Evolutionary conservation across 2,113 vertebrate genomes (phyloP).

Genomic region (Pelodiscus sinensis): DNA sequence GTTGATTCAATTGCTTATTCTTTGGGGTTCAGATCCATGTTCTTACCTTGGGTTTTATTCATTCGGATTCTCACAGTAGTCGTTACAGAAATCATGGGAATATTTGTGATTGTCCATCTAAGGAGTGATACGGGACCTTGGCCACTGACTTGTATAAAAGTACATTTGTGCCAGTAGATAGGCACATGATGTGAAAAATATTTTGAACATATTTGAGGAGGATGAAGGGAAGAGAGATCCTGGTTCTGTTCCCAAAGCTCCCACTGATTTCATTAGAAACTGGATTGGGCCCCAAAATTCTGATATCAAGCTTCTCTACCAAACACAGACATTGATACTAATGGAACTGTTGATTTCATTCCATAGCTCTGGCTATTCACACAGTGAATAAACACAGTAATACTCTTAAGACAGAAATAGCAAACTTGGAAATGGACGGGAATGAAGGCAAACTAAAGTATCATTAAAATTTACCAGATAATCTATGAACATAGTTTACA

Average conservation of each 20-base stretch:
- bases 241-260: not conserved
- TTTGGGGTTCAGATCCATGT: not conserved
- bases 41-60: not conserved
- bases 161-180: accelerated
- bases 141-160: not conserved
- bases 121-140: not conserved
- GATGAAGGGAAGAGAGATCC: not conserved
- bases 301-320: not conserved
- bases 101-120: not conserved
- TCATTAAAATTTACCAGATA: not conserved
- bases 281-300: not conserved
- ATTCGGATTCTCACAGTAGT: not conserved
- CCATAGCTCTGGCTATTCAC: not conserved
- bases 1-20: not conserved
- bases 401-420: not conserved
- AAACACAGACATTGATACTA: not conserved
- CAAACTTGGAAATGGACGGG: not conserved
- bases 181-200: not conserved
- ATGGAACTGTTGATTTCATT: not conserved
- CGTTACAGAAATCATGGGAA: not conserved
- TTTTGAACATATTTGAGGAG: not conserved
- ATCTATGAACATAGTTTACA: not conserved
- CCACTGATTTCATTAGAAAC: not conserved
- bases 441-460: not conserved
- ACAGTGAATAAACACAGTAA: not conserved